Percentiles rank a stretch among this genome's conserved stretches.
phyloP scores from a whole-genome alignment of 2,797 vertebrate genomes.

The Mionectes olivaceus region DNA sequence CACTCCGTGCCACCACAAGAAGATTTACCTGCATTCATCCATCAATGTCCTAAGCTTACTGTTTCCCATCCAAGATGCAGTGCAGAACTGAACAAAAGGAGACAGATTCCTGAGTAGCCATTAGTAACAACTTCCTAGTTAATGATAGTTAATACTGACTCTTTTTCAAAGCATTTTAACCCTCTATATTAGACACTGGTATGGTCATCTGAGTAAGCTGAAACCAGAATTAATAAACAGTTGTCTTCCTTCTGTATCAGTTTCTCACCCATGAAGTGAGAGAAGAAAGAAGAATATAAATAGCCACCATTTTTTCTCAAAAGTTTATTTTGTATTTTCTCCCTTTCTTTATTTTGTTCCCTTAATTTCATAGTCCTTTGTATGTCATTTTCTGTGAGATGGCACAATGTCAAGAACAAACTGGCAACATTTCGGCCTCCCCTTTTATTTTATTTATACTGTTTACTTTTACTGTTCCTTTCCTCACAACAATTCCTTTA shows the following conservation, averaged over 20 bases:
- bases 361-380: not conserved
- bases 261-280: not conserved
- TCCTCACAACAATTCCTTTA: not conserved
- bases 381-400: not conserved
- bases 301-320: not conserved
- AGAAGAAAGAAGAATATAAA: not conserved
- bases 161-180: not conserved
- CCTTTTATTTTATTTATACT: not conserved
- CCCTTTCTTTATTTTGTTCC: not conserved
- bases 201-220: not conserved
- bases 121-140: not conserved
- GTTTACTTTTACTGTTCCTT: not conserved
- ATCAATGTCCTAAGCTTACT: conserved; percentile 21
- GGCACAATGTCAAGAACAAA: not conserved
- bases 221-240: conserved; percentile 9
- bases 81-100: conserved; percentile 19
- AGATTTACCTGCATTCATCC: conserved; percentile 57
- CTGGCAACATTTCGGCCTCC: not conserved
- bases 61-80: conserved; percentile 18
- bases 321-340: not conserved
- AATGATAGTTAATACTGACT: not conserved
- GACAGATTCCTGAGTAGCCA: not conserved
- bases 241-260: not conserved
- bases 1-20: not conserved
- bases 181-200: not conserved